Base-by-base conservation (phyloP, 2,888 invertebrate genomes). In the Lycia hirtaria region DNA sequence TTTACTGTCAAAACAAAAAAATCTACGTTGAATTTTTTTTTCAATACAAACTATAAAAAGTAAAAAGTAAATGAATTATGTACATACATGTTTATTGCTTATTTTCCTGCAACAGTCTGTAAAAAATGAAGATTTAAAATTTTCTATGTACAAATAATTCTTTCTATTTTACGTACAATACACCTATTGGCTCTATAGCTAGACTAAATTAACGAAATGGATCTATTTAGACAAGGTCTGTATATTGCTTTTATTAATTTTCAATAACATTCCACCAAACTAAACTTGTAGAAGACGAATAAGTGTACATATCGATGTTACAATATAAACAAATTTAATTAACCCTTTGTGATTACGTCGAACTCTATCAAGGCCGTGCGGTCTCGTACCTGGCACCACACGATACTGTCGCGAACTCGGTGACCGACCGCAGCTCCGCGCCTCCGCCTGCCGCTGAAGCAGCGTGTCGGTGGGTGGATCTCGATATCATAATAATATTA, bases 311-410 rank as follows among this genome's bases (percentile, higher is more conserved):
- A 1, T 33, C 4, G 12, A 33, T 5, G 28, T 43, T 43, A 22
- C 43, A 49, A 28, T 37, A 37, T 51, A 47, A 64, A 54, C 56
- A 49, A 57, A 43, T 38, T 60, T 70, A 68, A 66, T 67, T 68
- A 75, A 74, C 70, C 68, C 73, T 71, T 67, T 65, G 63, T 69
- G 73, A 72, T 78, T 80, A 77, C 78, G 78, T 80, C 81, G 85
- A 84, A 80, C 81, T 76, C 68, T 73, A 80, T 80, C 90, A 91
- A 92, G 91, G 91, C 86, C 91, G 91, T 81, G 72, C 76, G 73
- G 68, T 69, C 66, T 71, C 78, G 91, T 92, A 79, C 89, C 91
- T 81, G 91, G 88, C 75, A 88, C 89, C 66, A 74, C 67, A 61
- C 69, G 70, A 72, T 71, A 73, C 73, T 65, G 69, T 70, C 72